Conservation (phyloP, 2,888 invertebrate genomes). For the Ecliptopera silaceata region DNA sequence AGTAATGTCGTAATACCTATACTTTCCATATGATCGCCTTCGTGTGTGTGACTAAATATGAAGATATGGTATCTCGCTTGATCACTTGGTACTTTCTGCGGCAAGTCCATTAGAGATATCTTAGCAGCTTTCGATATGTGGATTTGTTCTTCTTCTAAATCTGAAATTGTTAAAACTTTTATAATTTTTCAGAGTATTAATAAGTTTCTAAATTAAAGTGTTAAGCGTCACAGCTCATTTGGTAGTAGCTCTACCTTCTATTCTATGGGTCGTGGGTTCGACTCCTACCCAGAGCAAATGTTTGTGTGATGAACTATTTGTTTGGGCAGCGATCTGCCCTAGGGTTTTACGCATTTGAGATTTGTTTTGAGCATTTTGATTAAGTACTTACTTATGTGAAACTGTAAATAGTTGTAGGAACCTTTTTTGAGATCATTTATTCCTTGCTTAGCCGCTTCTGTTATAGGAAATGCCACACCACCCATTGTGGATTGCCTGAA, state of each 20-base stretch:
- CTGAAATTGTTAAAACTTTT: too few relatives aligned
- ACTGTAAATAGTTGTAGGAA: constrained; percentile 94
- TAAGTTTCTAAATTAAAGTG: too few relatives aligned
- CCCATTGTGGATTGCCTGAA: constrained; percentile 93
- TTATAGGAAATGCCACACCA: constrained; percentile 95
- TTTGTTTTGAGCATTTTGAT: too few relatives aligned
- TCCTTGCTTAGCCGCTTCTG: constrained; percentile 89
- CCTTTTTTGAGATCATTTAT: constrained; percentile 89
- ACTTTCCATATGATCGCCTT: constrained; percentile 94
- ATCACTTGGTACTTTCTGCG: constrained; percentile 91
- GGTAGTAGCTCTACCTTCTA: too few relatives aligned
- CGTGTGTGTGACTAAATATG: constrained; percentile 95
- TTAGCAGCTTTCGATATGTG: constrained; percentile 89
- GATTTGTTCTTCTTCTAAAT: constrained; percentile 93
- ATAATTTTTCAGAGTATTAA: too few relatives aligned
- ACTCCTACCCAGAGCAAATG: too few relatives aligned
- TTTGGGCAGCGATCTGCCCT: too few relatives aligned
- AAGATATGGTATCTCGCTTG: constrained; percentile 96
- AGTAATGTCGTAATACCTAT: constrained; percentile 80
- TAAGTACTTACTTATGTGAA: constrained; percentile 90
- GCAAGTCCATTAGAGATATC: constrained; percentile 86
- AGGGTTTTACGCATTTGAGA: too few relatives aligned
- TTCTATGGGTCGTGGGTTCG: too few relatives aligned
- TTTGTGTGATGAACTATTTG: too few relatives aligned
- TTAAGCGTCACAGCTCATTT: too few relatives aligned